Evolutionary conservation across 2,113 vertebrate genomes (phyloP).

Genomic region (Oncorhynchus mykiss): DNA sequence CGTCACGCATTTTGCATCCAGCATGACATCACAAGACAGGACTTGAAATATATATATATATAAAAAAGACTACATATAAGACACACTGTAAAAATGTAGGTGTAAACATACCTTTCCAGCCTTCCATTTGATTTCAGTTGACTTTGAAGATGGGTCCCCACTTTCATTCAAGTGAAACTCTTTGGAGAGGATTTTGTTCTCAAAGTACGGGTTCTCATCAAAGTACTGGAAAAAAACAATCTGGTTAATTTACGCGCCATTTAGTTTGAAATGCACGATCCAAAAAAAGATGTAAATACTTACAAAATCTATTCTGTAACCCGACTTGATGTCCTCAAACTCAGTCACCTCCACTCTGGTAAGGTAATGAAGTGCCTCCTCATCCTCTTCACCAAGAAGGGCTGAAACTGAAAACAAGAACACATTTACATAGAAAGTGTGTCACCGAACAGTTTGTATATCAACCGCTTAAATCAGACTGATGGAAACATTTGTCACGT

Average conservation of each 20-base stretch:
- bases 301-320: conserved; percentile 98
- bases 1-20: not conserved
- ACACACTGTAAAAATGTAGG: not conserved
- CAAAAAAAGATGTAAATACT: conserved; percentile 53
- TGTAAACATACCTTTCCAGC: conserved; percentile 80
- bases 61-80: not conserved
- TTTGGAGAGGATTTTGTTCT: conserved; percentile 94
- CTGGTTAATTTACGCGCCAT: not conserved
- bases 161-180: conserved; percentile 92
- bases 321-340: conserved; percentile 94
- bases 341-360: conserved; percentile 92
- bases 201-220: conserved; percentile 92
- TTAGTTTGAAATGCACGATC: not conserved
- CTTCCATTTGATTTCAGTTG: conserved; percentile 93
- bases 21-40: not conserved
- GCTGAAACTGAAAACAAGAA: conserved; percentile 78
- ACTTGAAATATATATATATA: not conserved
- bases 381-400: conserved; percentile 88
- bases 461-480: too few relatives aligned
- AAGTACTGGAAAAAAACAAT: conserved; percentile 77
- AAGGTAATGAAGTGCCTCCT: conserved; percentile 90
- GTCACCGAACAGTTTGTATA: too few relatives aligned
- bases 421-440: not conserved
- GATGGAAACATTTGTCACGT: too few relatives aligned
- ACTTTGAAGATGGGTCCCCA: conserved; percentile 89